Evolutionary conservation across 1,140 invertebrate genomes (phyloP).

Genomic region (Aplysia californica): DNA sequence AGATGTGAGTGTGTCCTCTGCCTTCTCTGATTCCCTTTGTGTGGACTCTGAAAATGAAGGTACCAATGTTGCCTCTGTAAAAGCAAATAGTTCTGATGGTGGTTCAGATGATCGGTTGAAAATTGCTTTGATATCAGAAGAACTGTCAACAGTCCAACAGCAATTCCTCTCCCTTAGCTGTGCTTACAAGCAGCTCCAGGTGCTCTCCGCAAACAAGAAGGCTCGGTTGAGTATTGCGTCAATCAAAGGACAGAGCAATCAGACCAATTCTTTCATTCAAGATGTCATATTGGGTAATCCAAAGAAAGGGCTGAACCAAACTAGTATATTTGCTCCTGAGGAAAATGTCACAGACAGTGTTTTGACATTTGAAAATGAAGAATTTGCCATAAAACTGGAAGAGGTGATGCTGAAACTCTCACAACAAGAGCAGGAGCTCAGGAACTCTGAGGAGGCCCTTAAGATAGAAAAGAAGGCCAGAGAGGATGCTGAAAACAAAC

Average conservation of each 20-base stretch:
- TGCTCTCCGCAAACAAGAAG: background rate
- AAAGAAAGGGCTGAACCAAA: background rate
- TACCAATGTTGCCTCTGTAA: background rate
- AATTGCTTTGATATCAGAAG: background rate
- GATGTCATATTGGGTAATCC: constrained; percentile 23
- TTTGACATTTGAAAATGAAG: constrained; percentile 15
- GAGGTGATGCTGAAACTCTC: constrained; percentile 30
- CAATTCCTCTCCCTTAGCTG: constrained; percentile 2
- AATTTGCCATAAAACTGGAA: constrained; percentile 19
- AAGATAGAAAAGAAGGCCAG: constrained; percentile 21
- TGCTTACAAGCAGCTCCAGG: constrained; percentile 10
- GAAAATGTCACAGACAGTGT: constrained; percentile 13
- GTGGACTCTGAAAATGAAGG: background rate
- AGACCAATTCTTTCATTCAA: constrained; percentile 9
- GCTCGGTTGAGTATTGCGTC: background rate
- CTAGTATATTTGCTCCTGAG: background rate
- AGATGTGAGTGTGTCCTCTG: background rate
- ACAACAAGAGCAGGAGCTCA: constrained; percentile 26
- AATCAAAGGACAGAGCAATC: background rate
- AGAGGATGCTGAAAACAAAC: background rate
- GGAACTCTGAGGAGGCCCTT: constrained; percentile 6
- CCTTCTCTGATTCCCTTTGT: background rate
- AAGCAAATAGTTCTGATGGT: background rate
- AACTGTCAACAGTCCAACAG: background rate
- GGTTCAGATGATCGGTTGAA: background rate